Base-by-base conservation (phyloP, 2,113 vertebrate species). In the Epinephelus fuscoguttatus region DNA sequence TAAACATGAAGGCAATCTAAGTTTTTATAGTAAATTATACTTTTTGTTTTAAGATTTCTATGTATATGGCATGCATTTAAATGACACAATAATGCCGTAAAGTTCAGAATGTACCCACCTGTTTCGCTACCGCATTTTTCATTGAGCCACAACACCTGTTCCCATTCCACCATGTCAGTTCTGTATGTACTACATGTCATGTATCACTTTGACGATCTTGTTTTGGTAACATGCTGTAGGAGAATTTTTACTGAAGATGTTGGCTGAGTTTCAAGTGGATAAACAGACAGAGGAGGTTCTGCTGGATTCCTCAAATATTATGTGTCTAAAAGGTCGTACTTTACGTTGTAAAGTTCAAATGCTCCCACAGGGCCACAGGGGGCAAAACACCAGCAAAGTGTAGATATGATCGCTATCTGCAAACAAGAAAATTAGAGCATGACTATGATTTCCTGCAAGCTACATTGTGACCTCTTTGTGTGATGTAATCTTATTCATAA, bases 271-370 rank as follows among this genome's bases (percentile, higher is more conserved):
- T 62, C 33, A 78, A 47, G 6, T 14, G 53, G 1, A 6, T 2
- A 68, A 72, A 78, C 45, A 18, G 64, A 55, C 37, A 17, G 6
- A 56, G 49, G 78, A 75, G 23, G 57, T 78, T 81, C 23, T 55
- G 47, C 67, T 80, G 50, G 67, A 84, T 88, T 88, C 80, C 80
- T 74, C 10, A n/a, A 52, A 63, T 1, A 5, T 68, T 61, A 21
- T n/a, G 23, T 17, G 3, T 37, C 5, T 66, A 4, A 64, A 56
- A 63, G 14, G 13, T 66, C 1, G 25, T 50, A 30, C 33, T 49
- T 62, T 6, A 21, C 7, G 25, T 23, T 64, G 37, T 15, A 11
- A 63, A 15, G 33, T 67, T 15, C 8, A 66, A 63, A 42, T 19
- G 12, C 4, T 59, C 7, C 11, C 21, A n/a, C 12, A 14, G 2